Conservation (phyloP, 2,888 invertebrate genomes). For the Apodemia zela region DNA sequence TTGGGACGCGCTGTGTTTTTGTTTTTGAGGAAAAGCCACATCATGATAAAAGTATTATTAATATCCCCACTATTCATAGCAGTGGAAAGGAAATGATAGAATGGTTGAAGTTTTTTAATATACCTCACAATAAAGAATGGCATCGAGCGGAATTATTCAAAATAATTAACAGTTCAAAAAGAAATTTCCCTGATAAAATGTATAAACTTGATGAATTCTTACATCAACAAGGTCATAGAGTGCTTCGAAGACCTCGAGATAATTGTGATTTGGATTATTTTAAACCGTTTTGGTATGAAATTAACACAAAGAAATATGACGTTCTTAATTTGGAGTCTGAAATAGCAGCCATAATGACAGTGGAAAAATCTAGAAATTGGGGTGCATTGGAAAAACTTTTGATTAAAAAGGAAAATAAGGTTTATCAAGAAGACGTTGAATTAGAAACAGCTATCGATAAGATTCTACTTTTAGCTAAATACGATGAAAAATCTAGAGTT, state of each 20-base stretch:
- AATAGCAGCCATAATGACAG: not conserved
- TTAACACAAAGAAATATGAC: not conserved
- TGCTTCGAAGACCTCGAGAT: conserved; percentile 16
- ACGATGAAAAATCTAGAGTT: not conserved
- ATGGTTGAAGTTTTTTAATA: conserved; percentile 15
- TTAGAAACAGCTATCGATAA: conserved; percentile 17
- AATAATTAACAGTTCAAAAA: conserved; percentile 17
- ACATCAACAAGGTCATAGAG: conserved; percentile 12
- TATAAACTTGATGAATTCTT: conserved; percentile 15
- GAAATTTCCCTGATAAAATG: conserved; percentile 4
- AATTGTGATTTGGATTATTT: conserved; percentile 8
- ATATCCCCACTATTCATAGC: conserved; percentile 10
- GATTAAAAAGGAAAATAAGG: conserved; percentile 12
- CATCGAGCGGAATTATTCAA: conserved; percentile 17
- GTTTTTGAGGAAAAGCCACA: conserved; percentile 15
- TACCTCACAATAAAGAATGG: conserved; percentile 11
- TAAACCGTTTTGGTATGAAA: not conserved
- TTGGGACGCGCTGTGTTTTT: not conserved
- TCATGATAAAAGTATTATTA: not conserved
- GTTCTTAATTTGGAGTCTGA: not conserved
- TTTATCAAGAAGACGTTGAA: conserved; percentile 14
- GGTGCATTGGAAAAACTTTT: not conserved
- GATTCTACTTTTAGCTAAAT: conserved; percentile 13
- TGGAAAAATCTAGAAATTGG: not conserved
- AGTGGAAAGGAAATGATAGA: conserved; percentile 9